A percentile compares a stretch with the other conserved stretches of the same genome.
Conservation (phyloP, 2,888 invertebrate species). For the Ichneumoninae sp. region DNA sequence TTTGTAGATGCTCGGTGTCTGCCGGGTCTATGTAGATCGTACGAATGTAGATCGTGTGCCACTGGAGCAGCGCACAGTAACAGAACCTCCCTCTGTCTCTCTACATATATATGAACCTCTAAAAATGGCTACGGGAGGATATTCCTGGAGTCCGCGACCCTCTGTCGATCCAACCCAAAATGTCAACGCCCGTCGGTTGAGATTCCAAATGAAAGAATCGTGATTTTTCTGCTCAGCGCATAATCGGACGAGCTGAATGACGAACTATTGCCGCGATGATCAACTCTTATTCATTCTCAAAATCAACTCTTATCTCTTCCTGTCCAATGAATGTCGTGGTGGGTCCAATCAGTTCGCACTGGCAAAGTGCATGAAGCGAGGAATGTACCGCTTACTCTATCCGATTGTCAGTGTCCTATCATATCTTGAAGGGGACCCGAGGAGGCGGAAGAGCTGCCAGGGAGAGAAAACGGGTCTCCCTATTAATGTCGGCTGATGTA, state of each 20-base stretch:
- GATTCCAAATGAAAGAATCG: not conserved
- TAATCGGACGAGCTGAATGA: not conserved
- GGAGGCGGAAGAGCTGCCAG: conserved; percentile 8
- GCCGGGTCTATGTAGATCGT: conserved; percentile 15
- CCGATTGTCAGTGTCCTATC: not conserved
- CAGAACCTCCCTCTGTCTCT: conserved; percentile 8
- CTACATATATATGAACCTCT: not conserved
- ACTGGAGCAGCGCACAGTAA: conserved; percentile 12
- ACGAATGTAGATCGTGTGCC: conserved; percentile 15
- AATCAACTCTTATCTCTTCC: too few species aligned
- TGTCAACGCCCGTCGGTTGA: not conserved
- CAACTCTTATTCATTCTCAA: too few species aligned
- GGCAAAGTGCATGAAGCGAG: not conserved
- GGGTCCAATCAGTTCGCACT: not conserved
- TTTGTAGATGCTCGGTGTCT: conserved; percentile 26
- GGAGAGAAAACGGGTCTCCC: conserved; percentile 21
- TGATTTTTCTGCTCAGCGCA: not conserved
- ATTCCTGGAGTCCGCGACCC: not conserved
- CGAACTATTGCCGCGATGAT: not conserved
- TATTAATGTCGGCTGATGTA: not conserved
- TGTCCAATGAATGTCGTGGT: not conserved
- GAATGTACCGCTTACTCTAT: conserved; percentile 12
- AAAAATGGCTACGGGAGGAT: conserved; percentile 1
- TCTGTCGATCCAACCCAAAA: not conserved
- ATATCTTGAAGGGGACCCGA: not conserved